These are phyloP conservation scores for Ptychochromis oligacanthus DNA, from an alignment of 2,113 vertebrate genomes.

Conservation along the genomic window DNA sequence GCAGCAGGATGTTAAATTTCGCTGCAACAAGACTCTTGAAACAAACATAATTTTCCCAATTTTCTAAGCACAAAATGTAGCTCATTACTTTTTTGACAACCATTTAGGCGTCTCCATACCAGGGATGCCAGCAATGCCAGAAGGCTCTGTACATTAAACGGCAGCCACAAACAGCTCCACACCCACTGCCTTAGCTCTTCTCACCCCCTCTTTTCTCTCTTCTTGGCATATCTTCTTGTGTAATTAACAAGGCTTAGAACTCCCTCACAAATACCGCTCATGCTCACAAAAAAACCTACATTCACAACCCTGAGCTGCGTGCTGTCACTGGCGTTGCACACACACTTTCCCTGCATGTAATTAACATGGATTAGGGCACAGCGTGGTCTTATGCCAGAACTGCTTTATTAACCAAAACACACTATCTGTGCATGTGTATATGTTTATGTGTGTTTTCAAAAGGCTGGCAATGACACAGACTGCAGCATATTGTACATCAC, in stretches of 20 bases:
- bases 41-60: constrained; percentile 25
- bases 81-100: constrained; percentile 41
- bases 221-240: constrained; percentile 58
- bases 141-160: constrained; percentile 45
- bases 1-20: neutral
- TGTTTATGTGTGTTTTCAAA: constrained; percentile 6
- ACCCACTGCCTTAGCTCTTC: constrained; percentile 55
- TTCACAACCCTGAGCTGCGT: constrained; percentile 20
- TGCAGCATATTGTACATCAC: constrained; percentile 51
- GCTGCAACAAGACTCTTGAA: constrained; percentile 13
- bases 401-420: constrained; percentile 50
- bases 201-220: constrained; percentile 49
- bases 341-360: constrained; percentile 61
- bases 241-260: constrained; percentile 75
- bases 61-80: constrained; percentile 23
- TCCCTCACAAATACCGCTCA: constrained; percentile 60
- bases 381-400: constrained; percentile 47
- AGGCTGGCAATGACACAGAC: constrained; percentile 24
- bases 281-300: constrained; percentile 30
- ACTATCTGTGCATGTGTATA: neutral
- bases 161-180: constrained; percentile 55
- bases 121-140: constrained; percentile 28
- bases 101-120: constrained; percentile 32
- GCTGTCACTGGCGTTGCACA: constrained; percentile 42
- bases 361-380: constrained; percentile 67